Conservation (phyloP, 2,113 vertebrate species). For the Sprattus sprattus region DNA sequence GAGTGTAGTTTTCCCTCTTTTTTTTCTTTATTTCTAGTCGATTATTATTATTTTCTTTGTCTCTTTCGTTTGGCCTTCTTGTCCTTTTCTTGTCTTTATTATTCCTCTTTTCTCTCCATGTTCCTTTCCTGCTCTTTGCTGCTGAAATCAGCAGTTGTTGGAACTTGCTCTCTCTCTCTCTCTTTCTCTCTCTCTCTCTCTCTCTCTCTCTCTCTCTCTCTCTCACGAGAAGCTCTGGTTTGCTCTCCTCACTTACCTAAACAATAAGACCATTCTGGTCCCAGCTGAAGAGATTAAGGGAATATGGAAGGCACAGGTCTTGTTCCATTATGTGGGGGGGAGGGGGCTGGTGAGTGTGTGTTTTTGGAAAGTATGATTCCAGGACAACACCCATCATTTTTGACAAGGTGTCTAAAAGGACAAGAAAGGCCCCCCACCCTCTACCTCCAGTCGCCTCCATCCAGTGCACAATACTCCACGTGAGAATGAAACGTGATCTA, state of each 20-base stretch:
- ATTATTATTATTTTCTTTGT: neutral
- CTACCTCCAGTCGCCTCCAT: neutral
- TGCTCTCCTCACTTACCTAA: neutral
- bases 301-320: neutral
- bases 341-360: neutral
- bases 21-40: neutral
- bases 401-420: neutral
- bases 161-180: neutral
- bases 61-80: neutral
- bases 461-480: conserved; percentile 38
- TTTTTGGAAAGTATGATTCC: neutral
- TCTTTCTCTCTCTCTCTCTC: neutral
- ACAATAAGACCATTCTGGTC: conserved; percentile 14
- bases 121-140: neutral
- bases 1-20: neutral
- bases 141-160: neutral
- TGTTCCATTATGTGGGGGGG: neutral
- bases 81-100: neutral
- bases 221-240: neutral
- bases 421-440: too few relatives aligned
- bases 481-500: conserved; percentile 50
- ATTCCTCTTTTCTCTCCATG: neutral
- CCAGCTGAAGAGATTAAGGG: neutral
- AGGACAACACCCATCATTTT: neutral
- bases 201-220: too few relatives aligned